Evolutionary conservation across 1,140 invertebrate genomes (phyloP), one percentile per base, ranked within the genome.

Genomic region (Drosophila ironensis): DNA sequence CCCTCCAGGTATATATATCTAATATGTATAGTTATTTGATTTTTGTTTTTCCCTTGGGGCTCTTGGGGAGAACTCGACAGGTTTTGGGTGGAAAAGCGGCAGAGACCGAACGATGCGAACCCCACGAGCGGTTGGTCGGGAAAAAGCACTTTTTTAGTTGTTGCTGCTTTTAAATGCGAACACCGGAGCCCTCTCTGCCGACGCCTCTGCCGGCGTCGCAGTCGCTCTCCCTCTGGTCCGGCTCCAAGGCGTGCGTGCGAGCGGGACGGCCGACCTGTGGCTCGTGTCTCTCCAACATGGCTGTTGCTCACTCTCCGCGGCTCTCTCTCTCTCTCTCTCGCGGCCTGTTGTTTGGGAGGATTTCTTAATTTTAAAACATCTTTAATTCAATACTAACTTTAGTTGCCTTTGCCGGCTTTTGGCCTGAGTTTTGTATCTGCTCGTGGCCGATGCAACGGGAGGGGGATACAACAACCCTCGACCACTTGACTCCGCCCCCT

Each of bases 191-290:
- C 30, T 9, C n/a, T 30, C 28, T 6, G 30, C 30, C 30, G 30
- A 12, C 30, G 30, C 14, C 30, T 33, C n/a, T 12, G 30, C 6
- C 46, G 30, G 50, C 30, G 69, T 33, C 38, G 28, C 42, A 30
- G 47, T 25, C 45, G 53, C 52, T 35, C 61, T 56, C 50, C 56
- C 78, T 50, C 48, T 72, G 60, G n/a, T 16, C 20, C 5, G 17
- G 45, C 25, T 41, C 24, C 28, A 33, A 40, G 40, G 52, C 48
- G n/a, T 45, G 7, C 14, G 60, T 41, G 47, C 59, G 20, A 75
- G 37, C 50, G 25, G 33, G 33, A 37, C 16, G 33, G 33, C n/a
- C n/a, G n/a, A n/a, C n/a, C n/a, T n/a, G n/a, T n/a, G n/a, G n/a
- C n/a, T 3, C 14, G 33, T 37, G 16, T 33, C 30, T 33, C 33